Percentiles rank a stretch among this genome's conserved stretches.
Conservation (phyloP, 2,113 vertebrate genomes). For the Pionites leucogaster region DNA sequence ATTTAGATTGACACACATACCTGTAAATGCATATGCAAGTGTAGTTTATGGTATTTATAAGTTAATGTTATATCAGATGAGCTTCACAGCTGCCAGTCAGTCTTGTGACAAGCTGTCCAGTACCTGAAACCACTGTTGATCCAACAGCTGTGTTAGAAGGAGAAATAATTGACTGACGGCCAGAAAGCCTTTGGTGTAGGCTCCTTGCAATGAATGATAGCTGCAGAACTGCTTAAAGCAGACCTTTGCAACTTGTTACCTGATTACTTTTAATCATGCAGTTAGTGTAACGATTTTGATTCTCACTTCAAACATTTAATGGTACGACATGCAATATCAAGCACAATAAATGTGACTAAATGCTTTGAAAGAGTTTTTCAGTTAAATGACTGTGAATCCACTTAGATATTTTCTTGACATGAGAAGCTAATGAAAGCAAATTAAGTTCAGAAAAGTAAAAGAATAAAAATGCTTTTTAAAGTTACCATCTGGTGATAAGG, state of each 20-base stretch:
- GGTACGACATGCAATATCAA: not conserved
- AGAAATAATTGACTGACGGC: not conserved
- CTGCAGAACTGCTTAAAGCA: not conserved
- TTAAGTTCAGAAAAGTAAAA: not conserved
- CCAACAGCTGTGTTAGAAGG: not conserved
- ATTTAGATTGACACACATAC: not conserved
- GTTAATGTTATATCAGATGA: not conserved
- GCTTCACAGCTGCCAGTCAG: not conserved
- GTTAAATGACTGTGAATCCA: not conserved
- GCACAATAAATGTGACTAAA: not conserved
- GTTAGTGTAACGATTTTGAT: not conserved
- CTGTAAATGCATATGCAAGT: not conserved
- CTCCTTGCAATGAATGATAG: not conserved
- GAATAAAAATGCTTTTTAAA: not conserved
- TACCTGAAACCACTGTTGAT: not conserved
- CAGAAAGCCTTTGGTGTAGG: not conserved
- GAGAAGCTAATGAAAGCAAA: not conserved
- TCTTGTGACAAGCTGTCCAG: not conserved
- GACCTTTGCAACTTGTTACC: not conserved
- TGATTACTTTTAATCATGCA: slow-evolving; percentile 4
- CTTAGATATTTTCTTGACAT: not conserved
- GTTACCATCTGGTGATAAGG: not conserved
- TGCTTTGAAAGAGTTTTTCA: not conserved
- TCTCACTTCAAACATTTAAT: not conserved
- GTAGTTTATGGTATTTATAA: not conserved